Conservation (phyloP, 2,797 vertebrate genomes). For the Falco columbarius region DNA sequence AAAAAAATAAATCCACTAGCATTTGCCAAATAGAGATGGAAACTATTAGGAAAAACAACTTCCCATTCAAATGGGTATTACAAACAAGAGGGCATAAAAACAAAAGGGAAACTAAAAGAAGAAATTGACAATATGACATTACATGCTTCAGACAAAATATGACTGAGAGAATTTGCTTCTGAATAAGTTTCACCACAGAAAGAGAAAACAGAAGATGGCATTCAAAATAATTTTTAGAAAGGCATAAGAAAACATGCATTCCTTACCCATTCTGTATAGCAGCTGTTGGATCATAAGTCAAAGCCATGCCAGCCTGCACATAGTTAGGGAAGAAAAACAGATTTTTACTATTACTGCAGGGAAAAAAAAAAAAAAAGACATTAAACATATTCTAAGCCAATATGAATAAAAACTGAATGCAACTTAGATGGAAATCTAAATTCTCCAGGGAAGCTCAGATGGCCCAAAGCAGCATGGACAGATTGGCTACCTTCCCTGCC, state of each 20-base stretch:
- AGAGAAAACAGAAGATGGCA: slow-evolving; percentile 9
- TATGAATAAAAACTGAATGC: neutral
- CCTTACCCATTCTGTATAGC: slow-evolving; percentile 98
- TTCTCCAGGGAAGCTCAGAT: neutral
- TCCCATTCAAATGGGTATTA: slow-evolving; percentile 13
- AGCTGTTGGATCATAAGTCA: slow-evolving; percentile 93
- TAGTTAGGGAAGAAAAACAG: slow-evolving; percentile 53
- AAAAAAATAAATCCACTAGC: neutral
- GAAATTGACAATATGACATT: neutral
- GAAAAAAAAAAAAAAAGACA: neutral
- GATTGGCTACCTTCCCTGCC: neutral
- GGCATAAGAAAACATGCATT: slow-evolving; percentile 40
- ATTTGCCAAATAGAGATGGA: slow-evolving; percentile 44
- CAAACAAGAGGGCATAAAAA: slow-evolving; percentile 32
- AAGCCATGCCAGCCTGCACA: slow-evolving; percentile 92
- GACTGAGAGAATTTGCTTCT: neutral
- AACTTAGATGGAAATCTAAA: neutral
- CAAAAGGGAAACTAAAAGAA: slow-evolving; percentile 35
- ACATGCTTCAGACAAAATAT: slow-evolving; percentile 7
- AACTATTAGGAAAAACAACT: slow-evolving; percentile 38
- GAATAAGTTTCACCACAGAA: slow-evolving; percentile 2
- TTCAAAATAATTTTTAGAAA: neutral
- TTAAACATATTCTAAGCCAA: slow-evolving; percentile 17
- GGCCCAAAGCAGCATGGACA: neutral
- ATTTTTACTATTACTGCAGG: slow-evolving; percentile 55